Evolutionary conservation across 2,888 invertebrate species (phyloP).

Genomic region (Xanthorhoe designata): DNA sequence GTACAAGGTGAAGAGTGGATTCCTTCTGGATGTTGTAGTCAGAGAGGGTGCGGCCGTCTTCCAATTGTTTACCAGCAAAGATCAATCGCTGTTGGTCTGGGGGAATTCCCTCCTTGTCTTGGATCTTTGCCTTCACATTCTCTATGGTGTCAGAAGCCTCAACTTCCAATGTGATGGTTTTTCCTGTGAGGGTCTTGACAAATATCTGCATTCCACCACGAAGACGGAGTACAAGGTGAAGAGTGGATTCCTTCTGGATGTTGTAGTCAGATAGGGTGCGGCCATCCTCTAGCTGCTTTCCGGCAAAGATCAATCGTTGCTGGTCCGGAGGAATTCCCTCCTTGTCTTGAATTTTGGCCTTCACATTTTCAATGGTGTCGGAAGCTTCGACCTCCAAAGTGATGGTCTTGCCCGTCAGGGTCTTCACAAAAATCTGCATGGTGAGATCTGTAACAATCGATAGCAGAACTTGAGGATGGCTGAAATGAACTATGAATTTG

Average conservation of each 20-base stretch:
- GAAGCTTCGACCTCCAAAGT: constrained; percentile 72
- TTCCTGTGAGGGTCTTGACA: constrained; percentile 71
- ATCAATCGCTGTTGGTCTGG: constrained; percentile 73
- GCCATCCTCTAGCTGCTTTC: too few relatives aligned
- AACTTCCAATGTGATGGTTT: constrained; percentile 72
- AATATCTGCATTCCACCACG: too few relatives aligned
- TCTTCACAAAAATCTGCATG: constrained; percentile 74
- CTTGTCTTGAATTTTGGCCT: too few relatives aligned
- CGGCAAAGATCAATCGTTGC: too few relatives aligned
- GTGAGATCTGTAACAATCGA: constrained; percentile 66
- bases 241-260: too few relatives aligned
- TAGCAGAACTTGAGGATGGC: constrained; percentile 44
- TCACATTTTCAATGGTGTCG: too few relatives aligned
- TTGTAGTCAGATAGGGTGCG: too few relatives aligned
- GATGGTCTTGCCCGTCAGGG: constrained; percentile 73
- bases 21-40: constrained; percentile 77
- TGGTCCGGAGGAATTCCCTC: too few relatives aligned
- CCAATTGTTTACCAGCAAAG: constrained; percentile 72
- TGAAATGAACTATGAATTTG: constrained; percentile 55
- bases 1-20: constrained; percentile 68
- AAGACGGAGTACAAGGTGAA: too few relatives aligned
- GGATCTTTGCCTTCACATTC: constrained; percentile 74
- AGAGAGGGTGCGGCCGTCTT: constrained; percentile 71
- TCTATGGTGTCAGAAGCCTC: constrained; percentile 73
- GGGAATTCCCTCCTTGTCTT: constrained; percentile 74